Percentiles rank a stretch among this genome's conserved stretches.
Conservation (phyloP, 2,888 invertebrate genomes). For the Lithodes maja region DNA sequence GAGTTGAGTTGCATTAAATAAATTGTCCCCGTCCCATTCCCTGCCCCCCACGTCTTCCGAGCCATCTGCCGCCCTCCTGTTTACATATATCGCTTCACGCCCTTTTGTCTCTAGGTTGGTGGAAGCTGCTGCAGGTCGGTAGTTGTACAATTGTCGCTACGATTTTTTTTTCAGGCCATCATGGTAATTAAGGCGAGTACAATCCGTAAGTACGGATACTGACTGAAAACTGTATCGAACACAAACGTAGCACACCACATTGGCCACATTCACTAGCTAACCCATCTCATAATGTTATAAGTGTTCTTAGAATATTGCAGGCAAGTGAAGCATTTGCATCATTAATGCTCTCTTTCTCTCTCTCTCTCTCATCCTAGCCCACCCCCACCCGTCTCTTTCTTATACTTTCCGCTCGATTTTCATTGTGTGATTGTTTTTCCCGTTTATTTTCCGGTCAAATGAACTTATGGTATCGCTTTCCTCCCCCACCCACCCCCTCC, state of each 20-base stretch:
- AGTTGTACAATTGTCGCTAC: background rate
- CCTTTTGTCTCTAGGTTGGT: background rate
- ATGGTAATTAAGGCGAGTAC: too few relatives aligned
- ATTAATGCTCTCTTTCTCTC: background rate
- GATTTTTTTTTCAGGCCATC: too few relatives aligned
- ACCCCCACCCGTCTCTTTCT: background rate
- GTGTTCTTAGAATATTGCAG: too few relatives aligned
- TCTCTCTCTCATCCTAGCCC: constrained; percentile 9
- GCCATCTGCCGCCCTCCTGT: constrained; percentile 11
- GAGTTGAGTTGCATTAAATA: too few relatives aligned
- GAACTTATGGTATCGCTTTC: constrained; percentile 23
- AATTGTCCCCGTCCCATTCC: too few relatives aligned
- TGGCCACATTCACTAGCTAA: too few relatives aligned
- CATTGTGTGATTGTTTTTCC: constrained; percentile 34
- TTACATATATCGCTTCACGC: background rate
- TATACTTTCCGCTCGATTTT: constrained; percentile 24
- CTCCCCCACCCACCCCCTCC: background rate
- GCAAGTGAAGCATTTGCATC: too few relatives aligned
- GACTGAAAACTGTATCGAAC: too few relatives aligned
- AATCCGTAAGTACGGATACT: too few relatives aligned
- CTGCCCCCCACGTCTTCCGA: background rate
- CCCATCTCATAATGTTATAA: too few relatives aligned
- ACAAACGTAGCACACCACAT: too few relatives aligned
- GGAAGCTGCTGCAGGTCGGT: background rate
- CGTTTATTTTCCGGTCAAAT: constrained; percentile 33